Conservation (phyloP, 2,888 invertebrate genomes). For the Chesias legatella region DNA sequence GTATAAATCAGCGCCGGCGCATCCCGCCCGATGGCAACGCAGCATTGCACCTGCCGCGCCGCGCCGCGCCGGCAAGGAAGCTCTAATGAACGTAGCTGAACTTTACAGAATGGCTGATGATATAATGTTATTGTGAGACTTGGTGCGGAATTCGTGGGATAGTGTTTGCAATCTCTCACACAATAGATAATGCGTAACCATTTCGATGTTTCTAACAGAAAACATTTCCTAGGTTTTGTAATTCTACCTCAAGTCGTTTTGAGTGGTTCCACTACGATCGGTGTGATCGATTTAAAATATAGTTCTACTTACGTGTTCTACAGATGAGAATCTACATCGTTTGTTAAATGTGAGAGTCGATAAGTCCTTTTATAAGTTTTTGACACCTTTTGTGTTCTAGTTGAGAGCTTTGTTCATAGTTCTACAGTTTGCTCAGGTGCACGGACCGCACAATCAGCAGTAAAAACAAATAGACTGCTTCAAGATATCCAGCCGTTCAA, state of each 20-base stretch:
- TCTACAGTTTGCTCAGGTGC: constrained; percentile 58
- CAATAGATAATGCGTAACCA: too few species aligned
- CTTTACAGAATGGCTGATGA: constrained; percentile 14
- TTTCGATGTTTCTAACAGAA: constrained; percentile 21
- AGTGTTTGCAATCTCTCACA: constrained; percentile 3
- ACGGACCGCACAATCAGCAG: constrained; percentile 67
- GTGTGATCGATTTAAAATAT: too few species aligned
- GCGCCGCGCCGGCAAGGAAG: constrained; percentile 68
- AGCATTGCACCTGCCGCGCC: constrained; percentile 65
- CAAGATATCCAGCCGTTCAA: constrained; percentile 49
- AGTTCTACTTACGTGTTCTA: too few species aligned
- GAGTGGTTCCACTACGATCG: too few species aligned
- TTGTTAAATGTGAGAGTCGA: too few species aligned
- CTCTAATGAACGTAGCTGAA: constrained; percentile 45
- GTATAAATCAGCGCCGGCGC: constrained; percentile 60
- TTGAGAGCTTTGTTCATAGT: constrained; percentile 34
- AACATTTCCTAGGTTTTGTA: constrained; percentile 1
- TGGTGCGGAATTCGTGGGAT: constrained; percentile 14
- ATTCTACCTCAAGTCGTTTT: constrained; percentile 6
- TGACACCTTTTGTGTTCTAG: neutral
- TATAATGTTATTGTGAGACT: constrained; percentile 8
- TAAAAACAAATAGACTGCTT: constrained; percentile 64
- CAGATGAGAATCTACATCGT: too few species aligned
- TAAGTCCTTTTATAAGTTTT: neutral
- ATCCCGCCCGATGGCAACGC: constrained; percentile 49